Evolutionary conservation across 2,113 vertebrate genomes (phyloP).

Genomic region (Leptodactylus fuscus): DNA sequence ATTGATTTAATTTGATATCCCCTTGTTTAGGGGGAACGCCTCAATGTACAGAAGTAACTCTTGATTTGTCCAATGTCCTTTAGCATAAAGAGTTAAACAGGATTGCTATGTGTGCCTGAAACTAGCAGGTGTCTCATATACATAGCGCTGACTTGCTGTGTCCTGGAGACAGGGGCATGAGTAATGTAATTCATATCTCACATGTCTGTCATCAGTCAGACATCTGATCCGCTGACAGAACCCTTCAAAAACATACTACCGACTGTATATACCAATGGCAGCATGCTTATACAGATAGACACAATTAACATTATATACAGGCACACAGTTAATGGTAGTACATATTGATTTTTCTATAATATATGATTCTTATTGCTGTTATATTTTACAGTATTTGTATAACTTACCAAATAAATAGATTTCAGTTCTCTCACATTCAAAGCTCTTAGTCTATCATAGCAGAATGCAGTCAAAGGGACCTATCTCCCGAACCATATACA

Average conservation of each 20-base stretch:
- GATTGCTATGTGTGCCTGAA: not conserved
- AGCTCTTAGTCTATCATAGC: too few species aligned
- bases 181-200: slow-evolving; percentile 38
- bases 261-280: not conserved
- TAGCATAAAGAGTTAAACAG: not conserved
- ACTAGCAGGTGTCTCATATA: slow-evolving; percentile 31
- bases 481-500: too few species aligned
- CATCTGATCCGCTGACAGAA: slow-evolving; percentile 1
- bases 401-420: too few species aligned
- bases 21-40: too few species aligned
- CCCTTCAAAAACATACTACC: not conserved
- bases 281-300: not conserved
- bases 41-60: too few species aligned
- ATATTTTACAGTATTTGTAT: too few species aligned
- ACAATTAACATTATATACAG: too few species aligned
- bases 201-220: slow-evolving; percentile 34
- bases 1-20: too few species aligned
- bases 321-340: too few species aligned
- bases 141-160: slow-evolving; percentile 38
- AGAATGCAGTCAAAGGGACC: too few species aligned
- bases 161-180: slow-evolving; percentile 29
- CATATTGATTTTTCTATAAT: too few species aligned
- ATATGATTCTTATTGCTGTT: too few species aligned
- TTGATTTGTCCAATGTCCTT: not conserved
- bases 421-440: not conserved